Percentiles rank a stretch among this genome's conserved stretches.
Conservation (phyloP, 2,888 invertebrate species). For the Sycophila texana region DNA sequence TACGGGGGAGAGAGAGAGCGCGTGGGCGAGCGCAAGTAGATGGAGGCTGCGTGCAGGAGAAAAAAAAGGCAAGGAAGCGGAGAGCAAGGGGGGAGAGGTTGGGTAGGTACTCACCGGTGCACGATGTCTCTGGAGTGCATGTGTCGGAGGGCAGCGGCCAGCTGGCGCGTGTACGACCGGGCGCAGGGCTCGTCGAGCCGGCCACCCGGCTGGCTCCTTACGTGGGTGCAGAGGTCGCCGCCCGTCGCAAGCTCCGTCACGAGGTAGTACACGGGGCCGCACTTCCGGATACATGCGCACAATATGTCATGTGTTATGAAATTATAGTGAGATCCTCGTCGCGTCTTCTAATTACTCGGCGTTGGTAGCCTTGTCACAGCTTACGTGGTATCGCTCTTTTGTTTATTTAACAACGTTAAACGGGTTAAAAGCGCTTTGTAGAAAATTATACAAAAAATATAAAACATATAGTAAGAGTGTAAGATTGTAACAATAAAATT, state of each 20-base stretch:
- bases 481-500: too few species aligned
- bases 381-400: background rate
- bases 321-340: too few species aligned
- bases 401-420: too few species aligned
- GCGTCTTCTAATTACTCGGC: background rate
- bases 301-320: background rate
- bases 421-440: too few species aligned
- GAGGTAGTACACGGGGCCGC: constrained; percentile 83
- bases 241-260: constrained; percentile 85
- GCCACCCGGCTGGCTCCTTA: constrained; percentile 79
- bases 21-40: background rate
- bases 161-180: constrained; percentile 80
- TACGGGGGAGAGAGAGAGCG: background rate
- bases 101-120: constrained; percentile 78
- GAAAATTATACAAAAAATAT: too few species aligned
- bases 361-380: background rate
- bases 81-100: background rate
- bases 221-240: constrained; percentile 83
- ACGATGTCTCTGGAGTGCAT: constrained; percentile 83
- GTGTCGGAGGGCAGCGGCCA: constrained; percentile 82
- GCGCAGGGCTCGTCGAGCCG: constrained; percentile 79
- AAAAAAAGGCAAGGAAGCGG: background rate
- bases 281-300: constrained; percentile 73
- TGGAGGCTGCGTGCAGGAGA: background rate
- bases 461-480: too few species aligned